Evolutionary conservation across 1,140 invertebrate genomes (phyloP), one percentile per base, ranked within the genome.

Genomic region (Zaprionus africanus): DNA sequence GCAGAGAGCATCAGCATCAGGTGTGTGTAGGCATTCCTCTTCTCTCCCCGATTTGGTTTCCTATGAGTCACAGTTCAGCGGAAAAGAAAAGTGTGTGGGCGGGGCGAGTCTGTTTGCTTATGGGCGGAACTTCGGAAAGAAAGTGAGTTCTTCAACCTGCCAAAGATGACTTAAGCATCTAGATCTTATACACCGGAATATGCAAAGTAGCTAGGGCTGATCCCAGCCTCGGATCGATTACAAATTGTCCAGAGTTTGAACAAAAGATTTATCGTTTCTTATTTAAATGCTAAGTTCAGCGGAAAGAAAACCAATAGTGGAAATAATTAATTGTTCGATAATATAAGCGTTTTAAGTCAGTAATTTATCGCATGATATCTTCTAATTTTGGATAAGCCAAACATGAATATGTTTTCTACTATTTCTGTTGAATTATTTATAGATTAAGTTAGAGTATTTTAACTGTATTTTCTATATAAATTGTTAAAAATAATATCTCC

Each of bases 1-100:
- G 74, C 13, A 22, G 22, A 22, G 4, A 38, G 41, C 57, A 76
- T 76, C 74, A 76, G 67, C 9, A 34, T 17, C 41, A 46, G 41
- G 41, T 46, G 41, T 46, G 62, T 72, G 74, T 72, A 60, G 61
- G 67, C 53, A 26, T 12, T 41, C 13, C 17, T 17, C 6, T 17
- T 9, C 7, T 43, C 41, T 60, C 34, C 24, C 15, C 26, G n/a
- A 36, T 19, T 36, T 7, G 19, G 34, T 59, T 34, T 73, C 46
- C 63, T 38, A 36, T 76, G 77, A 88, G 78, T 87, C 83, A 87
- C 63, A 80, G 49, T 79, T 70, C 68, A 38, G 51, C 26, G 77
- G 77, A 86, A 82, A 82, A 36, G 63, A 83, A 80, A 77, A 83
- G 83, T 87, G 83, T 87, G 83, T 87, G 78, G 84, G 83, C 43